phyloP scores from a whole-genome alignment of 2,797 vertebrate genomes.

The Melanotaenia boesemani region DNA sequence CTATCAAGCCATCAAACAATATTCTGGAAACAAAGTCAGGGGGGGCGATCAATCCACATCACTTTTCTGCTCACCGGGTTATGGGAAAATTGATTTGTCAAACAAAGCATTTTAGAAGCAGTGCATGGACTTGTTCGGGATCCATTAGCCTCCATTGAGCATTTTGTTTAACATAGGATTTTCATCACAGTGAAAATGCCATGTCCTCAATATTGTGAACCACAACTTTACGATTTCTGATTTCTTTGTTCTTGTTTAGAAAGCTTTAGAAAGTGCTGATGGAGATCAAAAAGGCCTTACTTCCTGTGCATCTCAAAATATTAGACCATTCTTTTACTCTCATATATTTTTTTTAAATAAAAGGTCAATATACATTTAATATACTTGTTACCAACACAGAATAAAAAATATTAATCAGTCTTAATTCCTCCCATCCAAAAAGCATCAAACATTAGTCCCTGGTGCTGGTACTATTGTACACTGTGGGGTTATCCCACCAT shows the following conservation, averaged over 20 bases:
- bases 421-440: slow-evolving; percentile 22
- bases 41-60: slow-evolving; percentile 83
- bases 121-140: slow-evolving; percentile 80
- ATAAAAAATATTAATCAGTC: slow-evolving; percentile 26
- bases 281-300: slow-evolving; percentile 45
- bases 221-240: slow-evolving; percentile 79
- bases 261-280: slow-evolving; percentile 77
- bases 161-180: slow-evolving; percentile 86
- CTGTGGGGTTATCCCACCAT: slow-evolving; percentile 61
- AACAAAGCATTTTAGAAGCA: slow-evolving; percentile 85
- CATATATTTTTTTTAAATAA: neutral
- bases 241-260: slow-evolving; percentile 77
- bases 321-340: slow-evolving; percentile 13
- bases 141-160: slow-evolving; percentile 84
- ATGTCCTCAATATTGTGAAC: slow-evolving; percentile 82
- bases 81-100: slow-evolving; percentile 87
- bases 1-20: slow-evolving; percentile 85
- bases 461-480: slow-evolving; percentile 54
- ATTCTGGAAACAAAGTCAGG: slow-evolving; percentile 84
- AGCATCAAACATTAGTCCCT: slow-evolving; percentile 41
- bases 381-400: slow-evolving; percentile 1
- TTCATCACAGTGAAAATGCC: slow-evolving; percentile 84
- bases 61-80: slow-evolving; percentile 85
- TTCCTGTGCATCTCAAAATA: slow-evolving; percentile 34
- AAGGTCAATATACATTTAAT: neutral